A percentile compares a stretch with the other conserved stretches of the same genome.
Evolutionary conservation across 2,888 invertebrate genomes (phyloP).

Genomic region (Machimus atricapillus): DNA sequence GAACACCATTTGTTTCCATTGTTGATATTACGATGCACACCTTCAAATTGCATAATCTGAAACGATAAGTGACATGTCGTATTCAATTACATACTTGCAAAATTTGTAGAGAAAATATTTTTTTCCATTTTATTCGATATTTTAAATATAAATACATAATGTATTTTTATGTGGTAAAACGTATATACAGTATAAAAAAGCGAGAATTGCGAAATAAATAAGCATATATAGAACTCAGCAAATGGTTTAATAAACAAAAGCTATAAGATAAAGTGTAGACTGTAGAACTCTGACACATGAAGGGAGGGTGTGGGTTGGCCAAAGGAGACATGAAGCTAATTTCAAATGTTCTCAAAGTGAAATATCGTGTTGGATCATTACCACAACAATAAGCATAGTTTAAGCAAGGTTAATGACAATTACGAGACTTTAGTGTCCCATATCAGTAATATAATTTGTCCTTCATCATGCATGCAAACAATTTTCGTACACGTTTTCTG

Average conservation of each 20-base stretch:
- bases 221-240: not conserved
- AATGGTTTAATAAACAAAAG: not conserved
- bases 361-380: not conserved
- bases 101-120: not conserved
- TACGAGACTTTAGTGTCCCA: not conserved
- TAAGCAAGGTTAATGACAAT: not conserved
- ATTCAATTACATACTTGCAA: not conserved
- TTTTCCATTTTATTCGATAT: not conserved
- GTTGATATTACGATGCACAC: too few relatives aligned
- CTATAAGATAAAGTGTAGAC: not conserved
- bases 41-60: not conserved
- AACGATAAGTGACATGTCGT: not conserved
- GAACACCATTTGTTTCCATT: too few relatives aligned
- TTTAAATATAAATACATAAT: not conserved
- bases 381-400: not conserved
- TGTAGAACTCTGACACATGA: not conserved
- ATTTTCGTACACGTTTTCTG: conserved; percentile 1
- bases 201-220: not conserved
- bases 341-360: not conserved
- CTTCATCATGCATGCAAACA: not conserved
- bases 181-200: not conserved
- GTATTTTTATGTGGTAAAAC: not conserved
- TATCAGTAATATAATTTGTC: not conserved
- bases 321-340: not conserved
- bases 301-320: not conserved